Percentiles rank a stretch among this genome's conserved stretches.
Evolutionary conservation across 1,140 invertebrate genomes (phyloP).

Genomic region (Cotesia typhae): DNA sequence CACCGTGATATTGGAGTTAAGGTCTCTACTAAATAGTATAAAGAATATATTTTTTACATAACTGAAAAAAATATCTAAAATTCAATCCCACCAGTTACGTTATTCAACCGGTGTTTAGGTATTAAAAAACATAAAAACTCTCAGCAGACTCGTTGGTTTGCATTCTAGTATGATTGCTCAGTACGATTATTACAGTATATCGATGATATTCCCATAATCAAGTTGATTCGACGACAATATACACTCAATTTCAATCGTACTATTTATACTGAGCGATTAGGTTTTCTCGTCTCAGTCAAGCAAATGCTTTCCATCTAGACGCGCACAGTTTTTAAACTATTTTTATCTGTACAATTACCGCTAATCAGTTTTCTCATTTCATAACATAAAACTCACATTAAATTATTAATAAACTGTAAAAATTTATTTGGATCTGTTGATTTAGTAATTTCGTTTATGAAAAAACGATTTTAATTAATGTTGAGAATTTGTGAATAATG

Average conservation of each 20-base stretch:
- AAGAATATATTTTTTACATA: neutral
- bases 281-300: neutral
- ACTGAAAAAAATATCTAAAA: neutral
- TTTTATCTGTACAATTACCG: neutral
- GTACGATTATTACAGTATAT: slow-evolving; percentile 5
- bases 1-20: slow-evolving; percentile 3
- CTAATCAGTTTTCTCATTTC: neutral
- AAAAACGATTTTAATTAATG: too few relatives aligned
- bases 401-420: neutral
- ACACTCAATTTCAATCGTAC: neutral
- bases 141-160: neutral
- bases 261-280: slow-evolving; percentile 9
- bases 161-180: neutral
- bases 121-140: neutral
- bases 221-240: slow-evolving; percentile 14
- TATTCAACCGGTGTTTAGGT: neutral
- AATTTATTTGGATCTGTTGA: too few relatives aligned
- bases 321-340: neutral
- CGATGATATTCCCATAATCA: slow-evolving; percentile 24
- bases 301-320: slow-evolving; percentile 3
- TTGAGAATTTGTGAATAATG: too few relatives aligned
- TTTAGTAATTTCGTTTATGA: too few relatives aligned
- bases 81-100: neutral
- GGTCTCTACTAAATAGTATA: neutral
- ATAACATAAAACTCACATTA: slow-evolving; percentile 1